These are phyloP conservation scores for Rugalucina vietnamica DNA, from an alignment of 2,888 invertebrate genomes.

Conservation along the genomic window DNA sequence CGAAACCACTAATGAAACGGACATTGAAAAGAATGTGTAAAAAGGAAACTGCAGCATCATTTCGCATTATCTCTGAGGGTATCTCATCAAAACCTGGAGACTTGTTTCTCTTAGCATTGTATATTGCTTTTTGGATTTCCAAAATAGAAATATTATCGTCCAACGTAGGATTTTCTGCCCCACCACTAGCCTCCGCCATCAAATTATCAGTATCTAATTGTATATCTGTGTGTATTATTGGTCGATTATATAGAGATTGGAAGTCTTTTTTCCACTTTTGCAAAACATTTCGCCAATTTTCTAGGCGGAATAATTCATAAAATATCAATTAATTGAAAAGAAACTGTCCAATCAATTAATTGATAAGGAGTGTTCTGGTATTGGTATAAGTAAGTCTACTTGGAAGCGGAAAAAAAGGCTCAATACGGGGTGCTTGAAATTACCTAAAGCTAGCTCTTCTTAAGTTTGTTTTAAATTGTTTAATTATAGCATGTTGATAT, in stretches of 20 bases:
- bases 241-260: neutral
- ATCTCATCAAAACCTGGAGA: neutral
- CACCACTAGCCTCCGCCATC: neutral
- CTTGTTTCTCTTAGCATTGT: neutral
- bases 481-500: no score
- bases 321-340: no score
- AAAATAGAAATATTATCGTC: neutral
- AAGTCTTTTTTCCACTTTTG: neutral
- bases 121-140: neutral
- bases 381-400: no score
- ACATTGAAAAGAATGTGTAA: neutral
- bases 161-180: neutral
- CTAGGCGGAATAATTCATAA: no score
- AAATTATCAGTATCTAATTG: no score
- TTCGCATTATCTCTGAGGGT: neutral
- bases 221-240: no score
- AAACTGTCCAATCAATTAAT: no score
- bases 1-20: neutral
- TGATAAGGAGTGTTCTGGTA: no score
- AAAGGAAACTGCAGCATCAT: neutral
- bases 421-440: no score
- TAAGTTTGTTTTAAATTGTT: no score
- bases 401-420: no score
- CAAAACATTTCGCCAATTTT: neutral
- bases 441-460: no score